A percentile compares a stretch with the other conserved stretches of the same genome.
phyloP scores from a whole-genome alignment of 2,113 vertebrate genomes.

The Nibea coibor region DNA sequence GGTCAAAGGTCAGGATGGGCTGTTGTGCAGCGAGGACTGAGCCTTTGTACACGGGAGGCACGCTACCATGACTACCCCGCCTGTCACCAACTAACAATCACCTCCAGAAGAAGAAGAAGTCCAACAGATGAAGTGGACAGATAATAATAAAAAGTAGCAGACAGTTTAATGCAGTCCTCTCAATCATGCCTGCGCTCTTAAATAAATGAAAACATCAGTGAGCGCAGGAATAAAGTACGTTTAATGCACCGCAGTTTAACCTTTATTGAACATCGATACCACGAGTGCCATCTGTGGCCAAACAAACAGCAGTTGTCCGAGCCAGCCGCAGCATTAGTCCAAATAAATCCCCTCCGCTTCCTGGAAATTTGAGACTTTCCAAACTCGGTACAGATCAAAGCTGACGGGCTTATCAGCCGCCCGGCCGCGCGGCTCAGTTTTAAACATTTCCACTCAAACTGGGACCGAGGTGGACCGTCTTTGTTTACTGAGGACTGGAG shows the following conservation, averaged over 20 bases:
- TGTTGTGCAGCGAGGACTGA: no score
- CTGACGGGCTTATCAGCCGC: constrained; percentile 28
- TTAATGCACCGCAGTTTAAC: constrained; percentile 3
- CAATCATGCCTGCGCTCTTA: not conserved
- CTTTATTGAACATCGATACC: constrained; percentile 28
- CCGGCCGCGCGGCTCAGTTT: not conserved
- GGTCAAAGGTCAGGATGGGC: no score
- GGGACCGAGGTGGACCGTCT: not conserved
- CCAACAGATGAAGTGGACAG: not conserved
- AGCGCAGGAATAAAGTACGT: constrained; percentile 12
- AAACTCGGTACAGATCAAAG: constrained; percentile 49
- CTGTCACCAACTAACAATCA: not conserved
- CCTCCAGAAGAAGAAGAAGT: not conserved
- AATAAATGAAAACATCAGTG: constrained; percentile 24
- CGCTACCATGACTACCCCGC: no score
- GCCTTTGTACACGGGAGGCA: no score
- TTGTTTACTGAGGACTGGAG: constrained; percentile 26
- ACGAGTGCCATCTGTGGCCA: constrained; percentile 5
- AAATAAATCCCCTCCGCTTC: constrained; percentile 41
- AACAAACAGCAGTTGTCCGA: constrained; percentile 27
- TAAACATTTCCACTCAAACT: not conserved
- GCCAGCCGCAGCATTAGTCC: not conserved
- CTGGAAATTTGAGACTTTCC: constrained; percentile 45
- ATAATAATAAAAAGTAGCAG: constrained; percentile 16
- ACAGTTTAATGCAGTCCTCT: not conserved